Conservation (phyloP, 2,888 invertebrate genomes). For the Margaritifera margaritifera region DNA sequence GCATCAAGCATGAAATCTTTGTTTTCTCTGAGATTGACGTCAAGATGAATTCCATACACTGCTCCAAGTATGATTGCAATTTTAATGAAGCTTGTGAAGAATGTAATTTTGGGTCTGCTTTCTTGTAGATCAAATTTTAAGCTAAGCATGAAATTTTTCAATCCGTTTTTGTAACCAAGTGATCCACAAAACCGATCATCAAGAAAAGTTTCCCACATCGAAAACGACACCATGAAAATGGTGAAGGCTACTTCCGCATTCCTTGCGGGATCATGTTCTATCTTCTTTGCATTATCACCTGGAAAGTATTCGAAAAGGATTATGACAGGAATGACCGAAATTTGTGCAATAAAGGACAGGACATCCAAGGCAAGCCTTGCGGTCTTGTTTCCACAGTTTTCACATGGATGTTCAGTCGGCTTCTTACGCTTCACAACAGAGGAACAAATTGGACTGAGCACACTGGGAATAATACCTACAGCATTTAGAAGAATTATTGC, state of each 20-base stretch:
- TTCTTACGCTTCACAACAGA: conserved; percentile 13
- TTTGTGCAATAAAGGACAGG: conserved; percentile 33
- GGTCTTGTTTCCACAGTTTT: conserved; percentile 2
- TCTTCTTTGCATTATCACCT: conserved; percentile 6
- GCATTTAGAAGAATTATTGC: conserved; percentile 61
- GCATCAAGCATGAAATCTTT: conserved; percentile 4
- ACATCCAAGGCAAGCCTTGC: conserved; percentile 24
- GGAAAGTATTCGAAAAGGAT: conserved; percentile 29
- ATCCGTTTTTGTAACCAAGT: conserved; percentile 10
- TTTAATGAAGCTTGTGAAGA: conserved; percentile 36
- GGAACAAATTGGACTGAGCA: conserved; percentile 53
- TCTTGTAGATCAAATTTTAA: conserved; percentile 47
- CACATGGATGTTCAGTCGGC: neutral
- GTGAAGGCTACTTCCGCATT: conserved; percentile 33
- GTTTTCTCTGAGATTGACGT: neutral
- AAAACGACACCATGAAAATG: conserved; percentile 51
- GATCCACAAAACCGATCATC: conserved; percentile 51
- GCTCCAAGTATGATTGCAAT: conserved; percentile 12
- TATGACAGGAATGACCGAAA: conserved; percentile 45
- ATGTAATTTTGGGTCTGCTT: conserved; percentile 30
- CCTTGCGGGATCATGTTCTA: conserved; percentile 8
- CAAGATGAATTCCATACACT: no score
- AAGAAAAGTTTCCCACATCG: conserved; percentile 62
- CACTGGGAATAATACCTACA: conserved; percentile 58
- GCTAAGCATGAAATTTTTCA: conserved; percentile 27